Percentiles rank a stretch among this genome's conserved stretches.
Evolutionary conservation across 2,113 vertebrate species (phyloP).

Genomic region (Ellobius talpinus): DNA sequence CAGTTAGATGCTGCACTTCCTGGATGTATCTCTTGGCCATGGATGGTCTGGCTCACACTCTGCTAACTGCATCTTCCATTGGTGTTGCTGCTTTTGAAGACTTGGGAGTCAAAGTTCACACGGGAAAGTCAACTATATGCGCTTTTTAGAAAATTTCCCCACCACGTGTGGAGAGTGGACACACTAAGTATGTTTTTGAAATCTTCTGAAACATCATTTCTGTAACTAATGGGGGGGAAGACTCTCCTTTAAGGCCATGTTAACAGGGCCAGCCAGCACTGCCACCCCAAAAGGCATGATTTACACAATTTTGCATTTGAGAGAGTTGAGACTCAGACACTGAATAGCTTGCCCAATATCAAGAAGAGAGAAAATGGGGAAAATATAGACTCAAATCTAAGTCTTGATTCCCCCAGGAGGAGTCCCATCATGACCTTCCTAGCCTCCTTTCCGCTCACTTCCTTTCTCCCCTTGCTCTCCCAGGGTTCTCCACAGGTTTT

Average conservation of each 20-base stretch:
- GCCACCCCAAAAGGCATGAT: not conserved
- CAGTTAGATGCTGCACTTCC: not conserved
- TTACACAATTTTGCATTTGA: not conserved
- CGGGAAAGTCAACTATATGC: not conserved
- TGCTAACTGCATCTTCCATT: not conserved
- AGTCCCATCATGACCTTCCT: not conserved
- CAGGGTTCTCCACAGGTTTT: not conserved
- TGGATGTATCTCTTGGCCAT: not conserved
- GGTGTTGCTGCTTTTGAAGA: not conserved
- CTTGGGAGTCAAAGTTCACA: not conserved
- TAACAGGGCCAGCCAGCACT: not conserved
- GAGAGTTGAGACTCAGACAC: not conserved
- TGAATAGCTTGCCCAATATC: not conserved
- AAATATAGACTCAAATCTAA: not conserved
- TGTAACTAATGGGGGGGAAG: not conserved
- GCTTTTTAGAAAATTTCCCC: not conserved
- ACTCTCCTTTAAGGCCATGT: not conserved
- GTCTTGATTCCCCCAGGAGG: not conserved
- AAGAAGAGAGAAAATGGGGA: not conserved
- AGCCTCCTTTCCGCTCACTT: not conserved
- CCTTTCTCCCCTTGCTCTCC: not conserved
- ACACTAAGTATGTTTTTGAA: not conserved
- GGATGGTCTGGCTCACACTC: not conserved
- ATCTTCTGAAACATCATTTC: not conserved
- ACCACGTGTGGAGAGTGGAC: not conserved